phyloP scores from a whole-genome alignment of 2,797 vertebrate species.

The Thunnus albacares region DNA sequence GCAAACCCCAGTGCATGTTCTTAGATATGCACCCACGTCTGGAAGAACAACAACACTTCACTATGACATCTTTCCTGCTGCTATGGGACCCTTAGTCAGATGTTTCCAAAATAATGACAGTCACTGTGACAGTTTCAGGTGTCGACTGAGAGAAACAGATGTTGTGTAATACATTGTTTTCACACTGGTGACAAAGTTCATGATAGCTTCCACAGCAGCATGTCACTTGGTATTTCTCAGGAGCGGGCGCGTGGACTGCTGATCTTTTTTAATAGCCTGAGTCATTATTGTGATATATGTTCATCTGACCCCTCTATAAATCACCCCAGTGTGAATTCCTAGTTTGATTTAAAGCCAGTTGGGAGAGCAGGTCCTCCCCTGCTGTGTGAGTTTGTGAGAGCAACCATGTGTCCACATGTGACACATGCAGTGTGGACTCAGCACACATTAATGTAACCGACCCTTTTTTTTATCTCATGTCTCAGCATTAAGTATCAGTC shows the following conservation, averaged over 20 bases:
- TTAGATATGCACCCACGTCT: constrained; percentile 2
- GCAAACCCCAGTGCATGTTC: not conserved
- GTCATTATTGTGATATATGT: constrained; percentile 2
- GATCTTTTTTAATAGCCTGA: not conserved
- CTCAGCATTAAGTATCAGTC: constrained; percentile 42
- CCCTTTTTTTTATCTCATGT: constrained; percentile 12
- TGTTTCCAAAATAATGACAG: constrained; percentile 8
- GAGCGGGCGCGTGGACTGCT: not conserved
- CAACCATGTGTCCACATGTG: constrained; percentile 11
- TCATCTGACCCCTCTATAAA: constrained; percentile 8
- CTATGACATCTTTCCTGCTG: not conserved
- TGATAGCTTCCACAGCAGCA: not conserved
- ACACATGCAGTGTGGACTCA: constrained; percentile 28
- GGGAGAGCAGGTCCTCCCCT: constrained; percentile 3
- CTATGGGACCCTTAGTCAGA: not conserved
- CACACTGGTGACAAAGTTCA: constrained; percentile 8
- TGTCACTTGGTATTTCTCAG: constrained; percentile 7
- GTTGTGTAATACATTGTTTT: constrained; percentile 7
- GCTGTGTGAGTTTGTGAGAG: constrained; percentile 11
- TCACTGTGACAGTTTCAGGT: constrained; percentile 11
- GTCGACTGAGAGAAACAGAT: not conserved
- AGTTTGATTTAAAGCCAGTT: constrained; percentile 31
- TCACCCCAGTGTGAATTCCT: constrained; percentile 16
- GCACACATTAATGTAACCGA: not conserved
- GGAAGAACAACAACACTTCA: not conserved